These are phyloP conservation scores for Xestia xanthographa DNA, from an alignment of 2,888 invertebrate genomes.

Conservation along the genomic window DNA sequence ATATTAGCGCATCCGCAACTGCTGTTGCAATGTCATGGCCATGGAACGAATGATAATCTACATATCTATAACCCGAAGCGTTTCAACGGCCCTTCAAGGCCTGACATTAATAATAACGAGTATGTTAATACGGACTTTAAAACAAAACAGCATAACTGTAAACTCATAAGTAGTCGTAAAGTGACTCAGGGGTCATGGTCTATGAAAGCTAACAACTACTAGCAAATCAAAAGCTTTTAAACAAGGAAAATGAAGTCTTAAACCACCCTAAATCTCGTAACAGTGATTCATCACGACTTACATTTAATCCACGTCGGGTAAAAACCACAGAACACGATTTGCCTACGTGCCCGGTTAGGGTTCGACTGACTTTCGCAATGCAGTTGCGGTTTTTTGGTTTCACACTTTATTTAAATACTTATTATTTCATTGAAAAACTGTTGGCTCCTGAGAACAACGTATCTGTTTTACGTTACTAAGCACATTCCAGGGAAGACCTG, in stretches of 20 bases:
- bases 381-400: constrained; percentile 53
- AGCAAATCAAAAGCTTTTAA: constrained; percentile 18
- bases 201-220: constrained; percentile 26
- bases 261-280: constrained; percentile 44
- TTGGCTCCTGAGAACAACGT: not conserved
- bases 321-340: constrained; percentile 64
- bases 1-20: constrained; percentile 85
- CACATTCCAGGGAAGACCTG: not conserved
- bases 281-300: constrained; percentile 63
- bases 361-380: constrained; percentile 52
- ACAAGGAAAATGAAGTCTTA: constrained; percentile 35
- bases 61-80: constrained; percentile 42
- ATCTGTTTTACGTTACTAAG: not conserved
- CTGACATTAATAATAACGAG: constrained; percentile 46
- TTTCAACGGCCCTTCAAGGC: constrained; percentile 43
- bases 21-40: constrained; percentile 85
- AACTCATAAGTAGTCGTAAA: constrained; percentile 24
- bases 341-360: constrained; percentile 52
- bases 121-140: constrained; percentile 28
- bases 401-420: constrained; percentile 33
- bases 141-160: constrained; percentile 26
- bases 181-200: constrained; percentile 36
- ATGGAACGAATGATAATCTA: constrained; percentile 40
- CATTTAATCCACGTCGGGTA: constrained; percentile 61
- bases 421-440: constrained; percentile 20